Base-by-base conservation (phyloP, 2,797 vertebrate species). In the Salmo trutta region DNA sequence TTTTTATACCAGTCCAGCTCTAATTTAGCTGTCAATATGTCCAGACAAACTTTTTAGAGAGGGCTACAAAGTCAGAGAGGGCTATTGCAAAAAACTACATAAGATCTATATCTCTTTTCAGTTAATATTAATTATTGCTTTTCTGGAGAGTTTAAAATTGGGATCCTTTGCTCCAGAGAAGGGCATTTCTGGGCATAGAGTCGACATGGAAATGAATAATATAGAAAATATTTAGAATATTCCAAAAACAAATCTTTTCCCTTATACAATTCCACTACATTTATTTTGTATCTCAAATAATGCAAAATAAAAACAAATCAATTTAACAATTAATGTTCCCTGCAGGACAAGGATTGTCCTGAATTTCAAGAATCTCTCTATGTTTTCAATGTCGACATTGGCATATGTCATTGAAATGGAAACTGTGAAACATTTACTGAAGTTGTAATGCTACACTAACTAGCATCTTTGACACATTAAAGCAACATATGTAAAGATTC, bases 401-500 rank as follows among this genome's bases (percentile, higher is more conserved):
- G 19, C 36, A 69, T 56, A 27, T 56, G 68, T 81, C 19, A 56
- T 73, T 72, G 70, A 79, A 73, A 69, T 71, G 73, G 64, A 75
- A 68, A 77, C 41, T 27, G 53, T 19, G 12, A 72, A 53, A 75
- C 74, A 74, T 76, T 78, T 66, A 75, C 8, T 82, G 83, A 75
- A 79, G 83, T 81, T 82, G 82, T 77, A 75, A 86, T 79, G 80
- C 66, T 72, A 77, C 78, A 72, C 84, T 83, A 71, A 81, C 76
- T 74, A 87, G 84, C 79, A 71, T 86, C 83, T 90, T 53, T 74
- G 69, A 81, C 78, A 84, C 84, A 77, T 84, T 84, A 81, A 86
- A 89, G 84, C 77, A 87, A 84, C 91, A 86, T 83, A 83, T 90
- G 86, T 87, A 83, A 79, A 77, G 84, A 85, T 81, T 79, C 78